Conservation (phyloP, 2,888 invertebrate genomes). For the Heteropelma amictum region DNA sequence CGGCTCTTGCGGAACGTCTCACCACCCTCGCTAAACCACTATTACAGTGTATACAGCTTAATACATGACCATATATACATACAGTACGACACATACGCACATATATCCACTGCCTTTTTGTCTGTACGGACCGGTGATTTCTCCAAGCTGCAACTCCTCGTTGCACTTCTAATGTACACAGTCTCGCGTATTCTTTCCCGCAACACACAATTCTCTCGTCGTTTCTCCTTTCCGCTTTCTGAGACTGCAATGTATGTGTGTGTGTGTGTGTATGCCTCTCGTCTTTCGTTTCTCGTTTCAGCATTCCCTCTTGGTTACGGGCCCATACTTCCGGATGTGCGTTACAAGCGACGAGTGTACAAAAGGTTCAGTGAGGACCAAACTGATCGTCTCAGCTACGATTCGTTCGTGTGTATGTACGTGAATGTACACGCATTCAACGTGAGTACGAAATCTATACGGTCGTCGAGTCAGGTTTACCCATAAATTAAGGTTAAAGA, state of each 20-base stretch:
- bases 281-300: conserved; percentile 41
- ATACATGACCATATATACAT: too few species aligned
- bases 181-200: conserved; percentile 28
- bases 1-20: conserved; percentile 52
- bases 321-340: conserved; percentile 18
- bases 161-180: conserved; percentile 20
- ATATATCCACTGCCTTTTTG: conserved; percentile 16
- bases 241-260: conserved; percentile 2
- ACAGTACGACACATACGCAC: background rate
- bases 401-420: background rate
- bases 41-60: background rate
- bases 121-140: conserved; percentile 48
- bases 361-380: background rate
- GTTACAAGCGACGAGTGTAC: conserved; percentile 25
- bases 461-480: too few species aligned
- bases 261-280: background rate
- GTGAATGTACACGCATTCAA: background rate
- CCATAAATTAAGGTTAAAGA: too few species aligned
- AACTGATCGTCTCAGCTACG: background rate
- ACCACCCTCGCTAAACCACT: conserved; percentile 27
- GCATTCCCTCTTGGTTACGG: conserved; percentile 29
- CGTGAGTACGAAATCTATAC: too few species aligned
- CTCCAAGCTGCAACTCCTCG: conserved; percentile 46
- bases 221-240: conserved; percentile 36
- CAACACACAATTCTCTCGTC: conserved; percentile 19